Evolutionary conservation across 2,888 invertebrate genomes (phyloP), one percentile per base, ranked within the genome.

Genomic region (Hyposoter dolosus): DNA sequence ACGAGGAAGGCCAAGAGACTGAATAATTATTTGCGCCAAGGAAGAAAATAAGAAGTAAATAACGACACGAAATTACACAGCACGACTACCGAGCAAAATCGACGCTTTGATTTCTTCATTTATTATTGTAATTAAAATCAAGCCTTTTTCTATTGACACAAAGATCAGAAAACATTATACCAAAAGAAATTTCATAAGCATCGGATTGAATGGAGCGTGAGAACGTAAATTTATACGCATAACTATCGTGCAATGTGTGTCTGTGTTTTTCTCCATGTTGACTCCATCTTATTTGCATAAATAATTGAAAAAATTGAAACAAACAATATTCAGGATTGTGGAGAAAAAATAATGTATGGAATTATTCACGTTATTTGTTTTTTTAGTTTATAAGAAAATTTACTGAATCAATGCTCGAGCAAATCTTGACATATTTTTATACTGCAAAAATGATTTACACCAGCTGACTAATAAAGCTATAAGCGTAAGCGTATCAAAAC

Each of bases 391-490:
- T 15, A 23, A 28, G 0, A 60, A 60, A 60, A 60, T 15, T 5
- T 28, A 1, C 12, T 3, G 3, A 28, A 15, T 60, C 40, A 15
- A 23, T 60, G 5, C 15, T 10, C 10, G 10, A 77, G 35, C 19
- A 35, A 35, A 43, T 60, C 56, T 69, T 32, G 17, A 7, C 28
- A 56, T 56, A 68, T 65, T 74, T 74, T 74, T 53, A 56, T 28
- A 43, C 65, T 68, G 74, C 68, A 65, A 74, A 68, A 78, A 72
- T 82, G 72, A 84, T 84, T 84, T 84, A 80, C 69, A 68, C 40
- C 43, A 40, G 28, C 63, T n/a, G 32, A 15, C 74, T 28, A 32
- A 82, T 68, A 56, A 81, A 77, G 72, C 76, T 12, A 43, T 76
- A 56, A 53, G 23, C 47, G 19, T 28, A 19, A 28, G 28, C 23